Evolutionary conservation across 2,113 vertebrate genomes (phyloP).

Genomic region (Brachyhypopomus occidentalis): DNA sequence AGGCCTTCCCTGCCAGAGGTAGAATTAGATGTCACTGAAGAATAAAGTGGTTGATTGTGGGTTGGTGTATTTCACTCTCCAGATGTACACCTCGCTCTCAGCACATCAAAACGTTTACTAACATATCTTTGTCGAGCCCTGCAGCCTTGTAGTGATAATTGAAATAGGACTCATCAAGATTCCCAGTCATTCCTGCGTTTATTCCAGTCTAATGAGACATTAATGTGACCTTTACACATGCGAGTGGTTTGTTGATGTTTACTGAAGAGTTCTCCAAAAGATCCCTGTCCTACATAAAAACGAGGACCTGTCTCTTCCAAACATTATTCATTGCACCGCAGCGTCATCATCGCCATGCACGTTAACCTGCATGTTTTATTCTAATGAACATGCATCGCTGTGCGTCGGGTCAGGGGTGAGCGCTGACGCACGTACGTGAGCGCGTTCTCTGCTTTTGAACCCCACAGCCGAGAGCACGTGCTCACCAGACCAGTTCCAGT

Average conservation of each 20-base stretch:
- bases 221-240: slow-evolving; percentile 14
- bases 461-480: slow-evolving; percentile 94
- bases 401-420: background rate
- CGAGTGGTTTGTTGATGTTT: background rate
- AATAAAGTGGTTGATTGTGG: slow-evolving; percentile 23
- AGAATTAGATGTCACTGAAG: slow-evolving; percentile 41
- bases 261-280: background rate
- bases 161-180: slow-evolving; percentile 11
- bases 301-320: background rate
- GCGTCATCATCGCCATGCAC: background rate
- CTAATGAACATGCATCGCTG: background rate
- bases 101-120: slow-evolving; percentile 16
- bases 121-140: slow-evolving; percentile 11
- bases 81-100: background rate
- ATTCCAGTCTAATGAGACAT: background rate
- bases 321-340: background rate
- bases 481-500: slow-evolving; percentile 97
- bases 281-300: background rate
- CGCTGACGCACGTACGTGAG: background rate
- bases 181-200: background rate
- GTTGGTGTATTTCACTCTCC: slow-evolving; percentile 9
- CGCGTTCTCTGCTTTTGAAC: slow-evolving; percentile 20
- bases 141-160: background rate
- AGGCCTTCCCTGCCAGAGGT: slow-evolving; percentile 9
- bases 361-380: background rate